Evolutionary conservation across 2,113 vertebrate genomes (phyloP).

Genomic region (Aptenodytes patagonicus): DNA sequence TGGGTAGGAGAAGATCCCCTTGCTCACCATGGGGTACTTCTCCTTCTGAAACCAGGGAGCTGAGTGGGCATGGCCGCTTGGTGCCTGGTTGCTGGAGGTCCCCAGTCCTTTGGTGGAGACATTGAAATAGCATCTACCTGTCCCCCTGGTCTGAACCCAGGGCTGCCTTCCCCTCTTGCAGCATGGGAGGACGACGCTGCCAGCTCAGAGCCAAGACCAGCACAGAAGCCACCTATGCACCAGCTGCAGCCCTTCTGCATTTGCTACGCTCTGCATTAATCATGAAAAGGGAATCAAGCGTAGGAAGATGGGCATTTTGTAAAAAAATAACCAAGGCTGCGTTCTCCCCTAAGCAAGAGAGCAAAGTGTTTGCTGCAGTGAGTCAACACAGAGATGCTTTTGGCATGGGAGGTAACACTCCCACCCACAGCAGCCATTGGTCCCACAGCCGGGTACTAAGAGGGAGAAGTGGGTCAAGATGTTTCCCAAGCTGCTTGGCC

Average conservation of each 20-base stretch:
- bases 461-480: neutral
- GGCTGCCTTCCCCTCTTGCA: neutral
- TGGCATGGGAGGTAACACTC: neutral
- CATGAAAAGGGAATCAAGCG: neutral
- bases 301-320: conserved; percentile 28
- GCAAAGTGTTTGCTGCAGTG: neutral
- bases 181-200: neutral
- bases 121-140: neutral
- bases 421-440: neutral
- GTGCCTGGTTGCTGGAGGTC: fast-evolving
- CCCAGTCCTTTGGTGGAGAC: neutral
- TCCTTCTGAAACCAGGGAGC: neutral
- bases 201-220: neutral
- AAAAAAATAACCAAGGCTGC: neutral
- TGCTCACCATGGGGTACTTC: fast-evolving
- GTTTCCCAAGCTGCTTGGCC: neutral
- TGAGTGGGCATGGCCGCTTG: fast-evolving
- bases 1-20: neutral
- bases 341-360: neutral
- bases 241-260: neutral
- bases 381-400: neutral
- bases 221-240: neutral
- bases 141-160: fast-evolving
- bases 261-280: neutral
- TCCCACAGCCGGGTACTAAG: fast-evolving